Evolutionary conservation across 2,797 vertebrate genomes (phyloP), one percentile per base, ranked within the genome.

Genomic region (Semaprochilodus insignis): DNA sequence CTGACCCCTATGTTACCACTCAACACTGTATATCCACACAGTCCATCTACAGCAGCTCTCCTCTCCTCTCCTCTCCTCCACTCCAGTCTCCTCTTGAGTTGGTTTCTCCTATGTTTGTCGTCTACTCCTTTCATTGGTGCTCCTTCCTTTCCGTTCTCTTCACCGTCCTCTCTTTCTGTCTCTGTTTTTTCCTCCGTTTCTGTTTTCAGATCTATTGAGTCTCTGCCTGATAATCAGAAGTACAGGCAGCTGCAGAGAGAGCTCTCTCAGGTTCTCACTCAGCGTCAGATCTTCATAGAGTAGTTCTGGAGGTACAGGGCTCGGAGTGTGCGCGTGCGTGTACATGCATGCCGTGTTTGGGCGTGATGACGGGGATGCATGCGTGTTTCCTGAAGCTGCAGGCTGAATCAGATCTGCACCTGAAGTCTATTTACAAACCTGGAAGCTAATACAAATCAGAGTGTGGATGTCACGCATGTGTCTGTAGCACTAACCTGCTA

Each of bases 261-360:
- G 91, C 97, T 99, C 92, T 99, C 98, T 89, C 98, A 99, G 95
- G 98, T 99, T 92, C 94, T 99, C 94, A 99, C 98, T 91, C 98
- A 99, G 95, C 97, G 98, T 92, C 98, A 99, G 97, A 98, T 97
- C 97, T 98, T 97, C 97, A 98, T 98, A 96, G 97, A 99, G 90
- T 99, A 97, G 96, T 91, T 93, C 91, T 91, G 93, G 95, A 98
- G 97, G 97, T 99, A 98, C 92, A 95, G 83, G 89, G 93, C 92
- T 93, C 89, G 93, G 25, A 19, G 60, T 66, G 48, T 77, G 76
- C 54, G 77, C 83, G 25, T 34, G 55, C n/a, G 36, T n/a, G 52
- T 7, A 31, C 14, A 11, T n/a, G 70, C 34, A 48, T 66, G 66
- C 19, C 8, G 55, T 51, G 67, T 65, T 59, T 36, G 1, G 19